phyloP scores from a whole-genome alignment of 1,140 invertebrate species.

The Lamellibrachia luymesi region DNA sequence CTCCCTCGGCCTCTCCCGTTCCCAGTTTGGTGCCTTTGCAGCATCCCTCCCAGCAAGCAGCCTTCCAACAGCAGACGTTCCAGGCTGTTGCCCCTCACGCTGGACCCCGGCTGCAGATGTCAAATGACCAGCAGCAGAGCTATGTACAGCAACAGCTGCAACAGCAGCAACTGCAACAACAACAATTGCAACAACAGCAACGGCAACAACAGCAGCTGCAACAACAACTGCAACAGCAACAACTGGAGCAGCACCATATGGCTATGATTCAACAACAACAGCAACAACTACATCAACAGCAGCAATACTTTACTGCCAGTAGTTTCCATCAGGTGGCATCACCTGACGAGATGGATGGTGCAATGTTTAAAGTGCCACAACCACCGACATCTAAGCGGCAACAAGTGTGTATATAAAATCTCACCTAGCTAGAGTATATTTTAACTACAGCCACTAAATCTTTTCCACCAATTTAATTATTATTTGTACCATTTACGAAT shows the following conservation, averaged over 20 bases:
- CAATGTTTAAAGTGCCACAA: slow-evolving; percentile 39
- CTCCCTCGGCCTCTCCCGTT: background rate
- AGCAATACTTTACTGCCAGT: slow-evolving; percentile 12
- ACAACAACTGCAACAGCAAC: slow-evolving; percentile 23
- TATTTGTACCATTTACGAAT: background rate
- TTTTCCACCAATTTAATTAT: no score
- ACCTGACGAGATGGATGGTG: background rate
- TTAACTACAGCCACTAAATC: background rate
- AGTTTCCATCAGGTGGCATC: background rate
- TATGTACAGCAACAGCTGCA: slow-evolving; percentile 24
- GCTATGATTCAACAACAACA: slow-evolving; percentile 24
- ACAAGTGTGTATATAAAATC: background rate
- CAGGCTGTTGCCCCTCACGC: background rate
- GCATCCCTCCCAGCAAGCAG: slow-evolving; percentile 33
- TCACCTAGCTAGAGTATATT: background rate
- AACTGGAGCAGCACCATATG: slow-evolving; percentile 32
- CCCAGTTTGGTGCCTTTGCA: slow-evolving; percentile 17
- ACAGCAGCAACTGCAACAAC: slow-evolving; percentile 30
- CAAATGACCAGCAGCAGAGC: slow-evolving; percentile 9
- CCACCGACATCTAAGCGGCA: slow-evolving; percentile 29
- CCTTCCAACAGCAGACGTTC: slow-evolving; percentile 21
- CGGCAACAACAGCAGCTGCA: slow-evolving; percentile 28
- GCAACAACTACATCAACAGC: slow-evolving; percentile 29
- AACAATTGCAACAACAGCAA: slow-evolving; percentile 31
- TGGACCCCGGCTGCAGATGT: slow-evolving; percentile 1